Evolutionary conservation across 1,140 invertebrate species (phyloP), one percentile per base, ranked within the genome.

Genomic region (Rhyzopertha dominica): DNA sequence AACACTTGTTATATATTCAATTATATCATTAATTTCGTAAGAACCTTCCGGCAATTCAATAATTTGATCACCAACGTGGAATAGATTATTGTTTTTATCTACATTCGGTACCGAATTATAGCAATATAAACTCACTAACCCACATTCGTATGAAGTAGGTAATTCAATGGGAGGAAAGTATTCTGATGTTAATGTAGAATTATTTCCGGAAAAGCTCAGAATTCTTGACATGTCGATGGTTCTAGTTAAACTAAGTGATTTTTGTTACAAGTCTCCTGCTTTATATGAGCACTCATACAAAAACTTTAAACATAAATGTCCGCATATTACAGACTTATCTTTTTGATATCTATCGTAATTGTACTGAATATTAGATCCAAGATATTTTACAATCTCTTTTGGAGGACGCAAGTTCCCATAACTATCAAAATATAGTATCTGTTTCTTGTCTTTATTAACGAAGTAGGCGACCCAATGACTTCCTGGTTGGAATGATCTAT

Each of bases 361-460:
- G 36, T 48, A 48, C 5, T 1, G n/a, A 2, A 48, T 43, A 32
- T 35, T 43, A 16, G 12, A 14, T 34, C 36, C 28, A 9, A 56
- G 41, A 53, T 62, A 63, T 18, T 55, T 54, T n/a, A 54, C 36
- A 14, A 61, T 29, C 55, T 64, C 58, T 30, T 25, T 16, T 20
- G 62, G 58, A 13, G 62, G 62, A 51, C 51, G 46, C n/a, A 61
- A 39, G 43, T 64, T 47, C 19, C 62, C 60, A 54, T 47, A 61
- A 46, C 54, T 58, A 54, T 65, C 53, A 52, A 54, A 54, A 39
- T 54, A 54, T 17, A 23, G 9, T 24, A 35, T 28, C 34, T n/a
- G n/a, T n/a, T n/a, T n/a, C n/a, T n/a, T n/a, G n/a, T n/a, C n/a
- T n/a, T n/a, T n/a, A n/a, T n/a, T n/a, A n/a, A n/a, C n/a, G n/a